Conservation (phyloP, 2,797 vertebrate species). For the Pangasius mekongensis region DNA sequence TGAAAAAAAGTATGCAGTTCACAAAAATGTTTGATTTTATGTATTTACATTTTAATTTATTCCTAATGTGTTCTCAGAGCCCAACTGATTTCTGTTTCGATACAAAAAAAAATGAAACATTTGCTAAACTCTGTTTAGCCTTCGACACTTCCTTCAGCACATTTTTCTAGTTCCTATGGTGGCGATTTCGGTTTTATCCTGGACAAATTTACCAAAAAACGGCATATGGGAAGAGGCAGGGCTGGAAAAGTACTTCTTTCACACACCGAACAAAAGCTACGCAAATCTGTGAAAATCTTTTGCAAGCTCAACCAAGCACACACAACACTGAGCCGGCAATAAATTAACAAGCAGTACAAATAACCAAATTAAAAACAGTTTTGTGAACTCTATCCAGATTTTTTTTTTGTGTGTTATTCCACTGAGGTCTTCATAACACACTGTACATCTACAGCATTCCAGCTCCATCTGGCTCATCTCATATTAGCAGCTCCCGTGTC, state of each 20-base stretch:
- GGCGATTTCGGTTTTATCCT: background rate
- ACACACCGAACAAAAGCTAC: background rate
- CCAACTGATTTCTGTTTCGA: background rate
- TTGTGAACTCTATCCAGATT: background rate
- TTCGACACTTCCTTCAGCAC: background rate
- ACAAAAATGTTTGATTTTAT: background rate
- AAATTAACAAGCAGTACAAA: background rate
- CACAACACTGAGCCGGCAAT: background rate
- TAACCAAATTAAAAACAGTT: background rate
- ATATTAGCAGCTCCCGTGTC: background rate
- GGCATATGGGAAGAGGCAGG: background rate
- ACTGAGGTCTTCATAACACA: background rate
- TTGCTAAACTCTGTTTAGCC: background rate
- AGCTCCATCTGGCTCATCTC: background rate
- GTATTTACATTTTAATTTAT: slow-evolving; percentile 1
- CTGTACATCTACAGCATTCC: background rate
- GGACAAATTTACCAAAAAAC: background rate
- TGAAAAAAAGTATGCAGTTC: background rate
- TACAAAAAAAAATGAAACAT: background rate
- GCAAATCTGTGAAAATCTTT: background rate
- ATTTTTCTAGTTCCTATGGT: background rate
- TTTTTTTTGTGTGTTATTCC: background rate
- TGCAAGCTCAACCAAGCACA: background rate
- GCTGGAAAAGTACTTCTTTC: background rate
- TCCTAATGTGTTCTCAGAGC: background rate